Conservation (phyloP, 2,888 invertebrate species). For the Ormyrus pomaceus region DNA sequence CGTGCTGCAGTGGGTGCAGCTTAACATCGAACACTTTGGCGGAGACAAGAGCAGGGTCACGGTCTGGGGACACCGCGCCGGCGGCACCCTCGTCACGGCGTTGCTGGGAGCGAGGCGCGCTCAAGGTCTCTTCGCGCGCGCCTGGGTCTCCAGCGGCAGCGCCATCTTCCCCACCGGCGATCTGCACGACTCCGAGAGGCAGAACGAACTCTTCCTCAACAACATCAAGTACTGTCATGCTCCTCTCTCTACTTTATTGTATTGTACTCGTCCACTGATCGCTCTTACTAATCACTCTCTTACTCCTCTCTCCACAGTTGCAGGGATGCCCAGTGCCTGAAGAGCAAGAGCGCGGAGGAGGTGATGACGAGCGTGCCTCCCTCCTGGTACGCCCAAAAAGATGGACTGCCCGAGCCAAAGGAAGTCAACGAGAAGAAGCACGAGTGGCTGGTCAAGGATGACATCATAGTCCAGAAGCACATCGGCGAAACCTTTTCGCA, state of each 20-base stretch:
- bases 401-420: slow-evolving; percentile 77
- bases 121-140: slow-evolving; percentile 83
- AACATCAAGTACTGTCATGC: slow-evolving; percentile 67
- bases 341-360: slow-evolving; percentile 75
- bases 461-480: slow-evolving; percentile 81
- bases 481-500: slow-evolving; percentile 78
- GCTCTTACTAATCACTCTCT: no score
- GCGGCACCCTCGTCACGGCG: slow-evolving; percentile 89
- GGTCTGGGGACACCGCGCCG: slow-evolving; percentile 89
- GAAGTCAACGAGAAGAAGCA: slow-evolving; percentile 77
- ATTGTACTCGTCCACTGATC: no score
- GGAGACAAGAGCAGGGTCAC: slow-evolving; percentile 88
- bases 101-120: slow-evolving; percentile 80
- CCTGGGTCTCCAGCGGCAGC: slow-evolving; percentile 89
- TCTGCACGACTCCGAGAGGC: slow-evolving; percentile 79
- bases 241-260: no score
- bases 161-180: slow-evolving; percentile 84
- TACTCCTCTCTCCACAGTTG: slow-evolving; percentile 74
- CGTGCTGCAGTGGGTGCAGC: slow-evolving; percentile 87
- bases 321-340: slow-evolving; percentile 77
- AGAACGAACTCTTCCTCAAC: slow-evolving; percentile 80
- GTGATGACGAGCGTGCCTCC: slow-evolving; percentile 84
- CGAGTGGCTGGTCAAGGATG: slow-evolving; percentile 88
- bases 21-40: slow-evolving; percentile 90
- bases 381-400: slow-evolving; percentile 80